Base-by-base conservation (phyloP, 2,888 invertebrate genomes). In the Phortica magna region DNA sequence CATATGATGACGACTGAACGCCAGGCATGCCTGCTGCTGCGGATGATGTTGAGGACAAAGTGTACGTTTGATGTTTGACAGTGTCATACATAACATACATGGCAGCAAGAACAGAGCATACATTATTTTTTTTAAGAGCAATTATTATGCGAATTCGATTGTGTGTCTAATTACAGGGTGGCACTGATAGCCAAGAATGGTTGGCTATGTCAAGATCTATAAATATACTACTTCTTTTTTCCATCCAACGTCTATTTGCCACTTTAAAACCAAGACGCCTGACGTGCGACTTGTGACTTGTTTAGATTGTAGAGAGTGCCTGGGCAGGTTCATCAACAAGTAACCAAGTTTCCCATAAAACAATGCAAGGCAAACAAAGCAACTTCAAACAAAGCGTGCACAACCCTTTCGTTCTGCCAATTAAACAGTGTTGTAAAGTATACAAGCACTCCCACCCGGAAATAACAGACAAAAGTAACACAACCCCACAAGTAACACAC, bases 1-100 rank as follows among this genome's bases (percentile, higher is more conserved):
- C 85, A 82, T 87, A 85, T 81, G 88, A 83, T 77, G 70, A 70
- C 41, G 17, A 22, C 41, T 22, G 19, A 48, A n/a, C 22, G 10
- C 64, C 19, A 59, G 31, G 12, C 12, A 31, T 14, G 12, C 39
- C 1, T 68, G 17, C 42, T 42, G 19, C 43, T 7, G 10, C 2
- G 61, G 55, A 65, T 73, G 10, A 22, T 41, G 10, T 39, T 19
- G 61, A 39, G n/a, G 22, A 76, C 55, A 31, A 55, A 57, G 53
- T 77, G 64, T 68, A 75, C 80, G 79, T 87, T 84, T 84, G 83
- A 83, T 82, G 80, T 57, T 14, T 42, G 55, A 53, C 57, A 10
- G 14, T 65, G 68, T 41, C 7, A 43, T 55, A 88, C 84, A 85
- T 86, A 87, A 87, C 85, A 85, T 83, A 3, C 74, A 75, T 71